Base-by-base conservation (phyloP, 2,797 vertebrate species). In the Yasuhikotakia modesta region DNA sequence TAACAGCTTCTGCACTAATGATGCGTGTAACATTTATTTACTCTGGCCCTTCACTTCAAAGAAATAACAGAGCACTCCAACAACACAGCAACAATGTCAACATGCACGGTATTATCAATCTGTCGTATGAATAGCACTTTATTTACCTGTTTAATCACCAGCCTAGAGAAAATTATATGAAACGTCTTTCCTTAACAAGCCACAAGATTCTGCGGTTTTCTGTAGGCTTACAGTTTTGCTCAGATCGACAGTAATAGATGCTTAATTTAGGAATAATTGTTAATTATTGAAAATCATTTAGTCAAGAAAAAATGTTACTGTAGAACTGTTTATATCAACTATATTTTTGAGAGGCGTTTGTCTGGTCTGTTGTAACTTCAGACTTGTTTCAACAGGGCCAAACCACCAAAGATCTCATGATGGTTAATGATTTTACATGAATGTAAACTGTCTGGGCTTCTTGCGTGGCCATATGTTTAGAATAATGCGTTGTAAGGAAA, bases 1-100 rank as follows among this genome's bases (percentile, higher is more conserved):
- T 93, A 90, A 93, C 85, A 93, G 86, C 88, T 88, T 90, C 87
- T 91, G 78, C 46, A 68, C 87, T 91, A 92, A 91, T 90, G 88
- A 88, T 81, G 84, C 86, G 86, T 90, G 89, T 93, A 91, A 91
- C 88, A 83, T 88, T 70, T 76, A 86, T 81, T 82, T 80, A 88
- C 87, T 91, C 88, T 90, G 77, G 81, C 70, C 84, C 84, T 87
- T 91, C 87, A 90, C 87, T 91, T 80, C 71, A 82, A 80, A 50
- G 83, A 87, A 89, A 90, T 89, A 87, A 84, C 85, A 87, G 78
- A 87, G 70, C 63, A n/a, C 64, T 79, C 53, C 48, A 13, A 45
- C 39, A 70, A 64, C 30, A 43, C 5, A 8, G 55, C 4, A 84
- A 87, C 87, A 16, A 17, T 17, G 14, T 57, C 4, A 22, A 57